These are phyloP conservation scores for Ammodytes marinus DNA, from an alignment of 2,113 vertebrate genomes.

Conservation along the genomic window DNA sequence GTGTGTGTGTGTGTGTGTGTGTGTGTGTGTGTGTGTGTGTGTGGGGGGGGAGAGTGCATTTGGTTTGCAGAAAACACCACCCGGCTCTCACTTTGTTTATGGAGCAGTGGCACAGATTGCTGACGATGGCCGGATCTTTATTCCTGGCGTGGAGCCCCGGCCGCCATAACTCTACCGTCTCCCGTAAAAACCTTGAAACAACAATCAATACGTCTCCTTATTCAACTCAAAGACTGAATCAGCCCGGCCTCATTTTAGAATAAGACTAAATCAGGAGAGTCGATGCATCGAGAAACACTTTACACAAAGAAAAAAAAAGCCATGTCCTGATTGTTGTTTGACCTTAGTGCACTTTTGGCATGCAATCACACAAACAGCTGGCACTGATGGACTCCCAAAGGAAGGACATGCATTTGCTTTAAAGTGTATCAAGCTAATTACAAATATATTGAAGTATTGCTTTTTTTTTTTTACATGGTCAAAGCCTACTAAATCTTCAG, in stretches of 20 bases:
- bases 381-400: background rate
- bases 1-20: conserved; percentile 1
- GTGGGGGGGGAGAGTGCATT: conserved; percentile 1
- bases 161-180: conserved; percentile 71
- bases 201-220: conserved; percentile 77
- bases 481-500: too few relatives aligned
- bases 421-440: background rate
- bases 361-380: background rate
- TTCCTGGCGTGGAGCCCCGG: conserved; percentile 42
- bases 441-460: background rate
- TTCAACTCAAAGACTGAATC: conserved; percentile 63
- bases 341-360: conserved; percentile 31
- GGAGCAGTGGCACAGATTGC: conserved; percentile 53
- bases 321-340: conserved; percentile 36
- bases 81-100: conserved; percentile 60
- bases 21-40: conserved; percentile 29
- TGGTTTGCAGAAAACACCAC: conserved; percentile 40
- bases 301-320: background rate
- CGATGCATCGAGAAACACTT: conserved; percentile 30
- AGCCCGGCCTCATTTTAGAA: conserved; percentile 46
- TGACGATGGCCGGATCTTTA: conserved; percentile 48
- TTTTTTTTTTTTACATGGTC: background rate
- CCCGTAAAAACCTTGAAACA: conserved; percentile 75
- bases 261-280: conserved; percentile 60
- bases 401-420: background rate